Base-by-base conservation (phyloP, 2,113 vertebrate genomes). In the Helogale parvula region DNA sequence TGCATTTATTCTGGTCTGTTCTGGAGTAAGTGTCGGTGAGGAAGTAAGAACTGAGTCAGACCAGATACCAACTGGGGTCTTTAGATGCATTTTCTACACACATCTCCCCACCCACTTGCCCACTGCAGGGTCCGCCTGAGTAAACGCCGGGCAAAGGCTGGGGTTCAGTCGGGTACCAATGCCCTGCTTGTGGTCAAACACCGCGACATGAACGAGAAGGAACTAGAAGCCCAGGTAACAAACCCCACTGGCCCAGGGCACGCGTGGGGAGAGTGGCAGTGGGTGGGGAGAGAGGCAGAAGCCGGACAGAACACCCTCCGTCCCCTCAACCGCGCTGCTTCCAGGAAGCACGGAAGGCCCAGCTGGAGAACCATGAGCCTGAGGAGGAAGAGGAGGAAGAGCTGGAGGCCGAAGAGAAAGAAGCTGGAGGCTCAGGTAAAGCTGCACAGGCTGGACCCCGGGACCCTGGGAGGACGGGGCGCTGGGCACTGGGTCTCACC, bases 161-260 rank as follows among this genome's bases (percentile, higher is more conserved):
- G 99, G 33, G 99, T 99, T 19, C 99, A 99, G 98, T 99, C 99
- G 0, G 99, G 99, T 84, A 99, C 99, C 88, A 99, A 99, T 0
- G 99, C 99, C 0, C 98, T 99, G 97, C 98, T 99, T 98, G 99
- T 99, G 97, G 99, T 99, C 97, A 99, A 99, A 97, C 99, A 99
- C 98, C 99, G 99, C 94, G 99, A 99, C 66, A 99, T 99, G 99
- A 99, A 99, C 6, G 99, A 99, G 98, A 99, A 99, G 92, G 99
- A 99, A 90, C 97, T 99, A 54, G 99, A 99, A 97, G 99, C 99
- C 7, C 99, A 99, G 99, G 99, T 99, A 94, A 98, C 3, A 45
- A 66, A 27, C 33, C n/a, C 38, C 0, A 25, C 35, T 31, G 76
- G 41, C 14, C 47, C 8, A 7, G 23, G 54, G 38, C 2, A 35